phyloP scores from a whole-genome alignment of 2,113 vertebrate species.

The Myotis davidii region DNA sequence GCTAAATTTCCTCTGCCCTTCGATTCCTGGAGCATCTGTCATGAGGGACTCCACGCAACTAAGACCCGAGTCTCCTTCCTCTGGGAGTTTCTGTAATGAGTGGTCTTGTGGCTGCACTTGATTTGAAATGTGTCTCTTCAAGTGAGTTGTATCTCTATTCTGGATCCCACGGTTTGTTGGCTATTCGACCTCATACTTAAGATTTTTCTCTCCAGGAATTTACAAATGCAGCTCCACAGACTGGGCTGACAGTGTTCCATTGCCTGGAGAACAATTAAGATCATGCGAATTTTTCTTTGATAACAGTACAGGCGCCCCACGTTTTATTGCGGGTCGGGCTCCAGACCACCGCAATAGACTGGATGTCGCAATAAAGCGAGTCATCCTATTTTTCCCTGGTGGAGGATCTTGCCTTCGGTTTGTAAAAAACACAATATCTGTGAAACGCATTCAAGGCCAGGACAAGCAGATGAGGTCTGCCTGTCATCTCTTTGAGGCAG shows the following conservation, averaged over 20 bases:
- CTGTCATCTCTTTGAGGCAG: not conserved
- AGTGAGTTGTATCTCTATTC: not conserved
- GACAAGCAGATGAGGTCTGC: not conserved
- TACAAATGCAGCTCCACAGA: not conserved
- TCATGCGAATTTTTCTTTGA: not conserved
- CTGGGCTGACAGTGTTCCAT: not conserved
- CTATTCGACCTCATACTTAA: not conserved
- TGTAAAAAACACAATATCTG: not conserved
- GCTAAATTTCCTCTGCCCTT: conserved; percentile 38
- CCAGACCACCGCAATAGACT: not conserved
- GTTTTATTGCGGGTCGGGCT: not conserved
- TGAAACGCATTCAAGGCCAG: rapidly evolving
- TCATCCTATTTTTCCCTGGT: no score
- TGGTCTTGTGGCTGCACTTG: conserved; percentile 50
- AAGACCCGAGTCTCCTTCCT: not conserved
- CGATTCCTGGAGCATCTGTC: conserved; percentile 24
- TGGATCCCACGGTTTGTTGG: not conserved
- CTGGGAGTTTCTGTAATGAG: conserved; percentile 54
- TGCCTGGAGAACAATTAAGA: not conserved
- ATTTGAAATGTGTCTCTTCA: not conserved
- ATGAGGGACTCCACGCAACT: conserved; percentile 36
- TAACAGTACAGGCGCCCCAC: not conserved
- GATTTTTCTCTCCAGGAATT: not conserved
- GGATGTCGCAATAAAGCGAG: rapidly evolving
- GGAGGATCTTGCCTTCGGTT: not conserved